These are phyloP conservation scores for Dusona sp. DNA, from an alignment of 2,888 invertebrate genomes.

Conservation along the genomic window DNA sequence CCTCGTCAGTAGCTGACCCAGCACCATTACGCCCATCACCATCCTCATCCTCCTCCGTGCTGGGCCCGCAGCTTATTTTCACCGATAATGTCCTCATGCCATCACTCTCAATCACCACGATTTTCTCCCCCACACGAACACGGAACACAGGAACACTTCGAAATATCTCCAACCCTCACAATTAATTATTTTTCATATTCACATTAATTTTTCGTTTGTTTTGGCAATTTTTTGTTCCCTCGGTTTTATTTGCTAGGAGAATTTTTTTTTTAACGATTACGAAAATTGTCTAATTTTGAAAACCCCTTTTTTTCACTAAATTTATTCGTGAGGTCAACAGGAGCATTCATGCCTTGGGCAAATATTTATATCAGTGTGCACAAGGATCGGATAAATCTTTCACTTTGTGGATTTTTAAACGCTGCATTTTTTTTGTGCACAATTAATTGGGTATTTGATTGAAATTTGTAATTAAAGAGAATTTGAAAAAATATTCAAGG, in stretches of 20 bases:
- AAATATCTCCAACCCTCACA: background rate
- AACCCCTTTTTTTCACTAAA: background rate
- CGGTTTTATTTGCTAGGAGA: background rate
- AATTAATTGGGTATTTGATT: background rate
- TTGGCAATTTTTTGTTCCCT: background rate
- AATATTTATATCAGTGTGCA: background rate
- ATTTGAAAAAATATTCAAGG: background rate
- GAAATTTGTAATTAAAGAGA: background rate
- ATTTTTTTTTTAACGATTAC: background rate
- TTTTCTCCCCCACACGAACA: constrained; percentile 67
- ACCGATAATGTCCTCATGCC: constrained; percentile 83
- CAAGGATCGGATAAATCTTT: constrained; percentile 3
- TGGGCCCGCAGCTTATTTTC: constrained; percentile 80
- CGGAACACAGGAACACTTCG: constrained; percentile 68
- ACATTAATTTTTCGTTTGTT: background rate
- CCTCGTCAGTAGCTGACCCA: constrained; percentile 83
- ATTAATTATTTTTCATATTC: constrained; percentile 27
- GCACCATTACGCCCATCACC: constrained; percentile 84
- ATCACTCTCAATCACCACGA: constrained; percentile 75
- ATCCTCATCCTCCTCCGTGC: constrained; percentile 84
- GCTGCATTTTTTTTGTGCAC: constrained; percentile 31
- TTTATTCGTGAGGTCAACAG: background rate
- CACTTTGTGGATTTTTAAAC: background rate
- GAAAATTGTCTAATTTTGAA: background rate
- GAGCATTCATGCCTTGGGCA: constrained; percentile 3